A percentile compares a stretch with the other conserved stretches of the same genome.
Conservation (phyloP, 2,797 vertebrate genomes). For the Hybognathus amarus region DNA sequence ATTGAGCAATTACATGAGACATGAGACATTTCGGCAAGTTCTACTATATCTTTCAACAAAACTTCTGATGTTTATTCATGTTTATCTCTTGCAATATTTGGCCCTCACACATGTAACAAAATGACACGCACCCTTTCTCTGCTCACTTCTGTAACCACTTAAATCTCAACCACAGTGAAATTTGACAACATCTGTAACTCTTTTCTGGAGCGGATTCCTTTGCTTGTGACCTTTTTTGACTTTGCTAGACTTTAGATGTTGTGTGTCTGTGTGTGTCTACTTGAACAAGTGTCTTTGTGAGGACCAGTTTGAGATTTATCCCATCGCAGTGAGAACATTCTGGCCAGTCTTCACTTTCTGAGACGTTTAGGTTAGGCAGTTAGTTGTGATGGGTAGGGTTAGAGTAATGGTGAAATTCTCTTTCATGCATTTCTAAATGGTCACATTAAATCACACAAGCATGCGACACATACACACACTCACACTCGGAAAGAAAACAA, state of each 20-base stretch:
- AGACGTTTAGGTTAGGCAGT: too few species aligned
- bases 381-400: too few species aligned
- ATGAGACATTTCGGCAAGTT: background rate
- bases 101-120: background rate
- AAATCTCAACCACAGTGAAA: background rate
- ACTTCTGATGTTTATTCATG: background rate
- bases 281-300: too few species aligned
- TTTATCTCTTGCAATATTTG: background rate
- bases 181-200: conserved; percentile 9
- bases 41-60: background rate
- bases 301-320: too few species aligned
- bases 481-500: background rate
- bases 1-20: background rate
- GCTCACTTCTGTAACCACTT: conserved; percentile 1
- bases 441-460: background rate
- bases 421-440: background rate
- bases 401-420: background rate
- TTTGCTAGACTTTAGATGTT: background rate
- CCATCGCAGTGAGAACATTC: too few species aligned
- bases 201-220: background rate
- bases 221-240: background rate
- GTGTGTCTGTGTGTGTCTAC: too few species aligned
- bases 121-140: background rate
- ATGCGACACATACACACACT: background rate
- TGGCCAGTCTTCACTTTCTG: too few species aligned